Evolutionary conservation across 2,797 vertebrate species (phyloP), one percentile per base, ranked within the genome.

Genomic region (Platyrinchus mystaceus): DNA sequence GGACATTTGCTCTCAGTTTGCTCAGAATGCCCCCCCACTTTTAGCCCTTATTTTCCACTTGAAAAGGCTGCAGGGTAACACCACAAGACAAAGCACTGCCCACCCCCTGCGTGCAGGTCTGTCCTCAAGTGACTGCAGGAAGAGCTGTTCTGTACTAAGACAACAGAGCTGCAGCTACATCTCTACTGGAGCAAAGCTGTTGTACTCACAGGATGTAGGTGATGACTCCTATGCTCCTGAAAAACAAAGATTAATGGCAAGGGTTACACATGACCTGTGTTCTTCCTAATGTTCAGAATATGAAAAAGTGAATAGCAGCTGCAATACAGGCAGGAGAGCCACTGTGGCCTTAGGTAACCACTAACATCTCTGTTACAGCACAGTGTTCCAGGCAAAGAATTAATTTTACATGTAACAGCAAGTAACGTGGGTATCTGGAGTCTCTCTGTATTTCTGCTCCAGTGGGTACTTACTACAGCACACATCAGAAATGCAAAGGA

Each of bases 191-290:
- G 16, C 3, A 6, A 84, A 63, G 39, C n/a, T 37, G 23, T 49
- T 32, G 85, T 97, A 99, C 99, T 99, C 97, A 99, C 99, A 99
- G 98, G 93, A 99, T 99, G 90, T 99, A 99, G 76, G 99, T 99
- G 98, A 99, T 99, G 96, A 99, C 99, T 82, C 99, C 99, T 22
- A 99, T 99, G 97, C 99, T 99, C 99, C 99, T 99, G 96, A 79
- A 97, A 97, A 88, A 96, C n/a, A 97, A 87, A 75, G 14, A 90
- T 64, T 50, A 66, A 74, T 68, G 91, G n/a, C 56, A 87, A 30
- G 6, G 17, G 7, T 66, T 87, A 47, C 50, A 30, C 20, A 36
- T 27, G 11, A 75, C 30, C 34, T 69, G 26, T 23, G n/a, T 39
- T 79, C 6, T 49, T 83, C 58, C 58, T 50, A 26, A 67, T 2